A percentile compares a stretch with the other conserved stretches of the same genome.
Conservation (phyloP, 2,888 invertebrate species). For the Leptarthrus brevirostris region DNA sequence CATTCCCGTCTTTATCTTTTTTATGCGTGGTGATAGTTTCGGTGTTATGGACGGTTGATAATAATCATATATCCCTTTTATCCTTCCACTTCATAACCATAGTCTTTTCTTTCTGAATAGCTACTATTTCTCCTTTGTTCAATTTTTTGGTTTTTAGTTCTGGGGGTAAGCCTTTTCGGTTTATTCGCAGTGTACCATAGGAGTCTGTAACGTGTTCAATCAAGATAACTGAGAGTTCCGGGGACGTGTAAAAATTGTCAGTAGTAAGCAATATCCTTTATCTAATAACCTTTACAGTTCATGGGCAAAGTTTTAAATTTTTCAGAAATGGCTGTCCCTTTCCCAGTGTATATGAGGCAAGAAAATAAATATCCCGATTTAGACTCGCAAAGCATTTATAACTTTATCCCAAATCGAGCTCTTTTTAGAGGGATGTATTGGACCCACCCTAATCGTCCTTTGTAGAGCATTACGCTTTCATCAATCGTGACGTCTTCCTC, state of each 20-base stretch:
- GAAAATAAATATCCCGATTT: background rate
- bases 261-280: background rate
- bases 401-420: background rate
- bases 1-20: background rate
- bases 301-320: background rate
- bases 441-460: slow-evolving; percentile 52
- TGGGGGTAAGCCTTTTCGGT: background rate
- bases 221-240: background rate
- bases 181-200: background rate
- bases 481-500: slow-evolving; percentile 54
- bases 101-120: background rate
- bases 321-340: background rate
- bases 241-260: background rate
- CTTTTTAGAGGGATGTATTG: background rate
- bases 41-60: background rate
- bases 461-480: slow-evolving; percentile 55
- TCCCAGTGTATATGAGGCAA: background rate
- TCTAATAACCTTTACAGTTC: background rate
- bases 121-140: background rate
- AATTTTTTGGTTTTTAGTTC: background rate
- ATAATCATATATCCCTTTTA: background rate
- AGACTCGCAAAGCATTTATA: background rate
- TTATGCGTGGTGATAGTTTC: background rate
- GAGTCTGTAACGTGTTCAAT: background rate
- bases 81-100: background rate